Percentiles rank a stretch among this genome's conserved stretches.
phyloP scores from a whole-genome alignment of 1,140 invertebrate genomes.

The Lasioglossum albipes region DNA sequence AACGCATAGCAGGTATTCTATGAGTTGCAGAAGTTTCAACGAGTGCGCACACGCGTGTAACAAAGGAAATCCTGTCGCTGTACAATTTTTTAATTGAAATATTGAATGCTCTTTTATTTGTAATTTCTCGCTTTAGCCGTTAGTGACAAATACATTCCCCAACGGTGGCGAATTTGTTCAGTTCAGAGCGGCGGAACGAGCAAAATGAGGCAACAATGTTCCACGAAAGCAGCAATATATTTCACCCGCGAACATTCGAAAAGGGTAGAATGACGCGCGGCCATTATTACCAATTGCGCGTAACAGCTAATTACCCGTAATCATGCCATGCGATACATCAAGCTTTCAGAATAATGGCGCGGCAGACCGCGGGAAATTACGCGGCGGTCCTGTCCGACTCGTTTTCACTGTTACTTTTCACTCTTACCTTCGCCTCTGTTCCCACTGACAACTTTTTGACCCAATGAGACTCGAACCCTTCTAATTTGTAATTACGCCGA shows the following conservation, averaged over 20 bases:
- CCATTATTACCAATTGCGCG: constrained; percentile 6
- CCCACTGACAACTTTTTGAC: constrained; percentile 35
- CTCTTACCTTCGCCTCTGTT: constrained; percentile 27
- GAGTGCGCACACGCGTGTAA: too few relatives aligned
- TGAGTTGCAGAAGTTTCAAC: too few relatives aligned
- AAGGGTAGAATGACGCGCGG: constrained; percentile 1
- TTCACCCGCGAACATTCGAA: constrained; percentile 16
- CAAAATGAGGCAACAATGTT: constrained; percentile 13
- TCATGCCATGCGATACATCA: constrained; percentile 63
- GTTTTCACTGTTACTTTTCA: constrained; percentile 31
- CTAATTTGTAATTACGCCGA: constrained; percentile 46
- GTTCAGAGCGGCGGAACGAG: neutral
- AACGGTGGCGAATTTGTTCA: neutral
- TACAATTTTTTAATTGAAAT: too few relatives aligned
- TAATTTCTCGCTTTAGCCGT: neutral
- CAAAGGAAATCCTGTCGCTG: too few relatives aligned
- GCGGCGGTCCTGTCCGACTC: constrained; percentile 3
- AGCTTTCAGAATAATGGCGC: constrained; percentile 64
- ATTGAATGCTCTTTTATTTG: too few relatives aligned
- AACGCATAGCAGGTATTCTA: too few relatives aligned
- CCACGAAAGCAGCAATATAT: constrained; percentile 2
- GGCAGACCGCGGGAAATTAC: constrained; percentile 42
- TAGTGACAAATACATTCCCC: neutral
- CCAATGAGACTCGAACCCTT: constrained; percentile 15
- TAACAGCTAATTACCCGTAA: constrained; percentile 63